A percentile compares a stretch with the other conserved stretches of the same genome.
These are phyloP conservation scores for Fragum sueziense DNA, from an alignment of 2,888 invertebrate species.

Conservation along the genomic window DNA sequence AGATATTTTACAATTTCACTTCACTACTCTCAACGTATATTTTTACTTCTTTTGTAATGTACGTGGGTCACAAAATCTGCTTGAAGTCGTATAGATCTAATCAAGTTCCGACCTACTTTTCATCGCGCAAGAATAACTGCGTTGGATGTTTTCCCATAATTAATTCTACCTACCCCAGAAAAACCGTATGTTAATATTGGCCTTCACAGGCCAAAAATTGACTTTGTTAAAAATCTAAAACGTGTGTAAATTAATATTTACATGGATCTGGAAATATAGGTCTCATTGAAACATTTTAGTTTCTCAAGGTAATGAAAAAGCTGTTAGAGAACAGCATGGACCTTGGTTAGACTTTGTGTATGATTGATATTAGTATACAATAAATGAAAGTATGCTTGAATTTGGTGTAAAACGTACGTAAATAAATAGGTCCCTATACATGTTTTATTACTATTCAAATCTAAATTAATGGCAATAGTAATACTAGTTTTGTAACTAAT, in stretches of 20 bases:
- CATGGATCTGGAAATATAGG: neutral
- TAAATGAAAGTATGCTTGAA: neutral
- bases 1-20: too few species aligned
- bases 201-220: too few species aligned
- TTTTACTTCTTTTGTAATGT: too few species aligned
- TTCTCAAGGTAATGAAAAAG: neutral
- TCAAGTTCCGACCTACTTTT: too few species aligned
- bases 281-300: neutral
- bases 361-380: neutral
- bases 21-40: too few species aligned
- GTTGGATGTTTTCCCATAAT: too few species aligned
- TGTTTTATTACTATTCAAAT: neutral
- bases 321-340: neutral
- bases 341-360: neutral
- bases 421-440: neutral
- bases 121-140: too few species aligned
- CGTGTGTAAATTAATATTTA: neutral
- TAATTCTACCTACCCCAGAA: too few species aligned
- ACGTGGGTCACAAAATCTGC: too few species aligned
- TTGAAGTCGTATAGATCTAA: too few species aligned
- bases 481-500: neutral
- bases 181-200: too few species aligned
- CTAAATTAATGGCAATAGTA: neutral
- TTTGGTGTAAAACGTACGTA: neutral
- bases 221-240: too few species aligned